phyloP scores from a whole-genome alignment of 2,888 invertebrate genomes.

The Ophraella communa region DNA sequence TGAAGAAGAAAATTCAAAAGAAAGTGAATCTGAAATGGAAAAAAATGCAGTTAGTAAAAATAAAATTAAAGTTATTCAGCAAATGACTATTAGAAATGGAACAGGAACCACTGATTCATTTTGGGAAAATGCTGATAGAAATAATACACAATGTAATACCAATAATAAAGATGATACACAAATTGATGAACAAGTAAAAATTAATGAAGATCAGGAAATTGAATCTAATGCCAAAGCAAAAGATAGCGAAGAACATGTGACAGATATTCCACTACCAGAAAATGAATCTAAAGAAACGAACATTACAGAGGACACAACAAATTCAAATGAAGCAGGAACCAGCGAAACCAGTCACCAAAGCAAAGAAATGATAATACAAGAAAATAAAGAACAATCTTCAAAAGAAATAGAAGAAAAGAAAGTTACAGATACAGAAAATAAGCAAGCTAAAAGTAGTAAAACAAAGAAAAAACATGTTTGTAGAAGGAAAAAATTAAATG shows the following conservation, averaged over 20 bases:
- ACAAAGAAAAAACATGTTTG: not conserved
- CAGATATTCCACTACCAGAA: constrained; percentile 11
- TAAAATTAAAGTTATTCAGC: constrained; percentile 1
- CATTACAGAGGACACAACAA: constrained; percentile 11
- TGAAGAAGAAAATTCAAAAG: not conserved
- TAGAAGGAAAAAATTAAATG: not conserved
- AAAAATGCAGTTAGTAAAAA: not conserved
- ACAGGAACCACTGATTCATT: constrained; percentile 3
- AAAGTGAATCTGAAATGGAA: constrained; percentile 12
- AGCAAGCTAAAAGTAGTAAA: not conserved
- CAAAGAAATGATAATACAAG: not conserved
- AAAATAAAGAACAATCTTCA: not conserved
- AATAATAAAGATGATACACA: constrained; percentile 1
- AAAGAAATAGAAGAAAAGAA: constrained; percentile 5
- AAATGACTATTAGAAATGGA: not conserved
- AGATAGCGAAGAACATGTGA: not conserved
- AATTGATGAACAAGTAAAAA: not conserved
- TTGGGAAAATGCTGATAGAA: constrained; percentile 8
- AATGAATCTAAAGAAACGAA: constrained; percentile 11
- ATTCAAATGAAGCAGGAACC: constrained; percentile 7
- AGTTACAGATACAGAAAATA: no score
- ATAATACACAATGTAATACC: not conserved
- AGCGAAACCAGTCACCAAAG: constrained; percentile 4
- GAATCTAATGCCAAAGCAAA: not conserved
- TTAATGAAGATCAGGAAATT: constrained; percentile 3